Conservation (phyloP, 2,797 vertebrate species). For the Hephaestus fuliginosus region DNA sequence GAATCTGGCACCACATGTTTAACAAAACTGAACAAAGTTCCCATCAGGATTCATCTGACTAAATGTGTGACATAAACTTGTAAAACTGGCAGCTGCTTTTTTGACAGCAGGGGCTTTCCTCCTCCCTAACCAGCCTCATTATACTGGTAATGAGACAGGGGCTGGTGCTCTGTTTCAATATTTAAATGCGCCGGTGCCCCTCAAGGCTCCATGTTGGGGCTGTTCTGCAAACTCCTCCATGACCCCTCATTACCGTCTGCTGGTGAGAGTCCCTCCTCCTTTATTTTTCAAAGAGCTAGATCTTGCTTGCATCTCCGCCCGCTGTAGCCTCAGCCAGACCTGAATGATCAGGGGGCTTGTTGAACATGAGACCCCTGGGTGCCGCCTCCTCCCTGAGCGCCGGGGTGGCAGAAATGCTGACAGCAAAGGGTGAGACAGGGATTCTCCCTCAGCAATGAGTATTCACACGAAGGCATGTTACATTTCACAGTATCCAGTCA, state of each 20-base stretch:
- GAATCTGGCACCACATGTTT: slow-evolving; percentile 48
- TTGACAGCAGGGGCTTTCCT: slow-evolving; percentile 47
- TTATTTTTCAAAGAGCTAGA: slow-evolving; percentile 64
- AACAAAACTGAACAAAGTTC: slow-evolving; percentile 57
- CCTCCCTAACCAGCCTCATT: slow-evolving; percentile 69
- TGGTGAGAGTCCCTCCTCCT: slow-evolving; percentile 49
- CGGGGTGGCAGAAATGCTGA: slow-evolving; percentile 66
- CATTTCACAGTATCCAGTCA: slow-evolving; percentile 69
- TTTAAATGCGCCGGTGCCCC: slow-evolving; percentile 74
- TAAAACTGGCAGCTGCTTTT: slow-evolving; percentile 63
- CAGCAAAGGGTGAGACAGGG: slow-evolving; percentile 70
- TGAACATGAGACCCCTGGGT: slow-evolving; percentile 77
- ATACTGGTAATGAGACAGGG: slow-evolving; percentile 74
- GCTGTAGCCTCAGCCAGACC: slow-evolving; percentile 58
- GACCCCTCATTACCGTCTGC: slow-evolving; percentile 77
- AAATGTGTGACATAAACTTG: slow-evolving; percentile 59
- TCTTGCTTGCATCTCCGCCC: slow-evolving; percentile 43
- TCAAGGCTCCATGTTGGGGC: slow-evolving; percentile 67
- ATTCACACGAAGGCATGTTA: slow-evolving; percentile 55
- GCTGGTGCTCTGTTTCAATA: slow-evolving; percentile 77
- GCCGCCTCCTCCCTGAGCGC: slow-evolving; percentile 55
- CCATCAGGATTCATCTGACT: slow-evolving; percentile 46
- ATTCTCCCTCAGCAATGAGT: slow-evolving; percentile 68
- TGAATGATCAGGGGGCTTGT: slow-evolving; percentile 73
- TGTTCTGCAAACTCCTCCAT: slow-evolving; percentile 62